phyloP scores from a whole-genome alignment of 2,113 vertebrate species.

The Chionis minor region DNA sequence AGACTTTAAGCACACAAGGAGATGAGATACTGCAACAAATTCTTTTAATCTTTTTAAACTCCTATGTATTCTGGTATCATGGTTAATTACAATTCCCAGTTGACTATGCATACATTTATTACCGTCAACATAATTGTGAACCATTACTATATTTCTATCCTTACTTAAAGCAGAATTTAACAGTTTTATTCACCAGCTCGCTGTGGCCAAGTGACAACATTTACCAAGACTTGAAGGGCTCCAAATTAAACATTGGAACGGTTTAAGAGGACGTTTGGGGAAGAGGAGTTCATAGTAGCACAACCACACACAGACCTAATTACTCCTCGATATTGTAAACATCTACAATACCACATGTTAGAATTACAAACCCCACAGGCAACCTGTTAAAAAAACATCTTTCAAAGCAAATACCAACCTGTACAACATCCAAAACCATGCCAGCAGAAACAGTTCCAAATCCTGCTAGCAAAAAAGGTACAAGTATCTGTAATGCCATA shows the following conservation, averaged over 20 bases:
- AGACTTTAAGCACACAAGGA: not conserved
- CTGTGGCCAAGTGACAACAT: not conserved
- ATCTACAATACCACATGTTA: not conserved
- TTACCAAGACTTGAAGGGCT: not conserved
- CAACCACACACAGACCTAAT: not conserved
- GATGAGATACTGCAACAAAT: not conserved
- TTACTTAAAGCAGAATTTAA: not conserved
- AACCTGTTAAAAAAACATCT: not conserved
- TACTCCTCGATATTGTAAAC: not conserved
- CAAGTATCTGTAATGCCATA: constrained; percentile 91
- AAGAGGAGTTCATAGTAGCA: not conserved
- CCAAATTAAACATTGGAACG: not conserved
- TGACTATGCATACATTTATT: not conserved
- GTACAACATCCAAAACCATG: constrained; percentile 96
- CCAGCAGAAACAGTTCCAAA: constrained; percentile 96
- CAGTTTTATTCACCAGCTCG: not conserved
- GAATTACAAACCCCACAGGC: not conserved
- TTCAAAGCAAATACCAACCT: constrained; percentile 78
- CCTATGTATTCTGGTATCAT: not conserved
- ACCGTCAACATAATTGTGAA: not conserved
- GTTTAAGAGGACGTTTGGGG: not conserved
- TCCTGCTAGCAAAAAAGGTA: constrained; percentile 93
- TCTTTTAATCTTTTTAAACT: not conserved
- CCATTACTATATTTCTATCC: not conserved
- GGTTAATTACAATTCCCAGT: not conserved